phyloP scores from a whole-genome alignment of 2,113 vertebrate species.

The Clarias gariepinus region DNA sequence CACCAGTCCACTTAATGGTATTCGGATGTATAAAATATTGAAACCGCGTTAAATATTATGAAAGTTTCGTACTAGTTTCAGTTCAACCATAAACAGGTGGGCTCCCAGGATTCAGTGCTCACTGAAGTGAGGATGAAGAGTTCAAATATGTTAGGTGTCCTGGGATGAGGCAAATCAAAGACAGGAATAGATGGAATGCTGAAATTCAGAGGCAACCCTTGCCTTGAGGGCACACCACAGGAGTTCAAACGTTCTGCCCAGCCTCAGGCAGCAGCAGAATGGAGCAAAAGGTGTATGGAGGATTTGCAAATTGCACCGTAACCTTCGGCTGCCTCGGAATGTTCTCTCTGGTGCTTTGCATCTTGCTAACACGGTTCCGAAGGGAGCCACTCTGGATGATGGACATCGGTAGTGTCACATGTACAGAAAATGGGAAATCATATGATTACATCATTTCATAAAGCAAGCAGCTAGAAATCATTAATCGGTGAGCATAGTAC shows the following conservation, averaged over 20 bases:
- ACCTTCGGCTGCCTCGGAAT: slow-evolving; percentile 68
- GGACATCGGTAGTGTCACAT: not conserved
- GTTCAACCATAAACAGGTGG: slow-evolving; percentile 9
- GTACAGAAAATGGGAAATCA: not conserved
- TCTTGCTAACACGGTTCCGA: slow-evolving; percentile 43
- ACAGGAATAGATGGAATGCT: slow-evolving; percentile 21
- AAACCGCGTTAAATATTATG: slow-evolving; percentile 16
- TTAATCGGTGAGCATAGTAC: slow-evolving; percentile 8
- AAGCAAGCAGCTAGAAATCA: not conserved
- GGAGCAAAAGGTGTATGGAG: slow-evolving; percentile 67
- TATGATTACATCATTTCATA: slow-evolving; percentile 22
- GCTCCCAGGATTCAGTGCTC: slow-evolving; percentile 9
- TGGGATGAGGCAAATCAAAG: slow-evolving; percentile 35
- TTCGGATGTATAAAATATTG: not conserved
- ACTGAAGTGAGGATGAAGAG: slow-evolving; percentile 18
- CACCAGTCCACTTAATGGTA: not conserved
- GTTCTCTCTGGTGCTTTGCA: slow-evolving; percentile 55
- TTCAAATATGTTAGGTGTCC: slow-evolving; percentile 17
- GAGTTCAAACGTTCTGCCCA: slow-evolving; percentile 74
- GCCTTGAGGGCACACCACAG: slow-evolving; percentile 75
- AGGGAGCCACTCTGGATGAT: slow-evolving; percentile 15
- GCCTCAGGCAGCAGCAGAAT: slow-evolving; percentile 70
- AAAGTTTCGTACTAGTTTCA: not conserved
- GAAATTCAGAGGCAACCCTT: slow-evolving; percentile 40
- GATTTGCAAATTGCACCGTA: slow-evolving; percentile 71